A percentile compares a stretch with the other conserved stretches of the same genome.
These are phyloP conservation scores for Isaurus tuberculatus DNA, from an alignment of 92 coral and sea anemone genomes.

Conservation along the genomic window DNA sequence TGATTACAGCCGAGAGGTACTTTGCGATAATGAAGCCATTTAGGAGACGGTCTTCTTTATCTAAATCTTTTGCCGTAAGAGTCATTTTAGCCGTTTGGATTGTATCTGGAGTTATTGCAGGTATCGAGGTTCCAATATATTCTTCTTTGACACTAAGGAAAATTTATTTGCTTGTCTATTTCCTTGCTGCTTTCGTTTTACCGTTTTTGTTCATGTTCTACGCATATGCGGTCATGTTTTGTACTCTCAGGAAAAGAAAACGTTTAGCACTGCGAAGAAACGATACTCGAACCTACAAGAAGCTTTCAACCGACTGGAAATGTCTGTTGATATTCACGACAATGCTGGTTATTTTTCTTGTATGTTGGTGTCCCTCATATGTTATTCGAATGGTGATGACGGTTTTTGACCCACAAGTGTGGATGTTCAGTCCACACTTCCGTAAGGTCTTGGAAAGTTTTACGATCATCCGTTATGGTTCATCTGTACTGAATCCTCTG, in stretches of 20 bases:
- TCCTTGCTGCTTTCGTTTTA: slow-evolving; percentile 10
- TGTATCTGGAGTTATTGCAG: not conserved
- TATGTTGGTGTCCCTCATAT: slow-evolving; percentile 24
- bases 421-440: not conserved
- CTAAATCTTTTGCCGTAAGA: slow-evolving; percentile 7
- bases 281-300: not conserved
- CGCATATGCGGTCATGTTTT: slow-evolving; percentile 34
- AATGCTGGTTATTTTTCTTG: slow-evolving; percentile 20
- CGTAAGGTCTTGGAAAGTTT: not conserved
- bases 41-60: not conserved
- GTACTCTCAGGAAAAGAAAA: slow-evolving; percentile 14
- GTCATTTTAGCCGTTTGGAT: slow-evolving; percentile 14
- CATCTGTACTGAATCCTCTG: slow-evolving; percentile 21
- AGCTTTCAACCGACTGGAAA: slow-evolving; percentile 25
- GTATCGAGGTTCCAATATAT: not conserved
- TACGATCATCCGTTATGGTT: slow-evolving; percentile 2
- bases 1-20: slow-evolving; percentile 26
- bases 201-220: slow-evolving; percentile 11
- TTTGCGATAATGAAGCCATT: slow-evolving; percentile 30
- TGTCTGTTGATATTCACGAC: slow-evolving; percentile 11
- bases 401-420: not conserved
- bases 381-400: not conserved
- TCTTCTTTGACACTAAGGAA: not conserved
- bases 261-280: not conserved
- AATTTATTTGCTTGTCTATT: not conserved